Evolutionary conservation across 2,888 invertebrate genomes (phyloP).

Genomic region (Andrena bicolor): DNA sequence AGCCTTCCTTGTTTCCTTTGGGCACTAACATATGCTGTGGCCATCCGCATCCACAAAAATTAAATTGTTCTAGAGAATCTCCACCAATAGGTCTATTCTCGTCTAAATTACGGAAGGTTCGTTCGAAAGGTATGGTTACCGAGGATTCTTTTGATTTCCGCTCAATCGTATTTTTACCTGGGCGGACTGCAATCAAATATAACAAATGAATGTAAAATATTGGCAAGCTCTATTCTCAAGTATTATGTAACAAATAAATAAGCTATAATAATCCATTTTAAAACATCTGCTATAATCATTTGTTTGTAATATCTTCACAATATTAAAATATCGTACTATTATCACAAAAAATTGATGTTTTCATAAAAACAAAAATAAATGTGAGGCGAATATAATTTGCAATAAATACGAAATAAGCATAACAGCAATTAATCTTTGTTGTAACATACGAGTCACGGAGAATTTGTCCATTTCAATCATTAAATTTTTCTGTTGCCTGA

Average conservation of each 20-base stretch:
- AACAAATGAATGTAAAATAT: not conserved
- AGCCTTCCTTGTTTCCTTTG: slow-evolving; percentile 89
- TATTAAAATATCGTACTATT: not conserved
- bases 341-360: too few species aligned
- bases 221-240: not conserved
- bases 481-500: slow-evolving; percentile 88
- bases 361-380: too few species aligned
- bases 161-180: slow-evolving; percentile 89
- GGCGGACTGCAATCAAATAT: slow-evolving; percentile 86
- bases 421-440: not conserved
- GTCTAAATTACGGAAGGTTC: slow-evolving; percentile 91
- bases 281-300: too few species aligned
- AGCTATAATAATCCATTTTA: too few species aligned
- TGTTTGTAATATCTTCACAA: too few species aligned
- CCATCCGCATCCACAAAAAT: slow-evolving; percentile 96
- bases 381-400: not conserved
- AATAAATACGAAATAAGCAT: too few species aligned
- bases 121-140: slow-evolving; percentile 93
- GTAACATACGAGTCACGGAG: slow-evolving; percentile 87
- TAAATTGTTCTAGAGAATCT: slow-evolving; percentile 87
- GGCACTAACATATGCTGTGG: slow-evolving; percentile 93
- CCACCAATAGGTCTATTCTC: slow-evolving; percentile 87
- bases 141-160: slow-evolving; percentile 90
- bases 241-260: too few species aligned
- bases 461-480: slow-evolving; percentile 92